Conservation (phyloP, 2,113 vertebrate genomes). For the Tor tambroides region DNA sequence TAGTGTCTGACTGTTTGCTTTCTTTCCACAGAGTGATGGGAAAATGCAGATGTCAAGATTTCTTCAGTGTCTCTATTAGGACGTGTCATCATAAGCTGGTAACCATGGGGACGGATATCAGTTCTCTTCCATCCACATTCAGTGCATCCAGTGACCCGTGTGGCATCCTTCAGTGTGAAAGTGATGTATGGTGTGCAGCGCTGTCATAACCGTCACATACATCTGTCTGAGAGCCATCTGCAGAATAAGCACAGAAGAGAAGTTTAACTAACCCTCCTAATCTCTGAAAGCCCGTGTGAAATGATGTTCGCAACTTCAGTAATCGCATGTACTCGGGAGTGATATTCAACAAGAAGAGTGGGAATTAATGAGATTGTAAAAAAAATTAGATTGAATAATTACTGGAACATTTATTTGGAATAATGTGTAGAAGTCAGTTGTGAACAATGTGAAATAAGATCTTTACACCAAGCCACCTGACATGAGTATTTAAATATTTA, state of each 20-base stretch:
- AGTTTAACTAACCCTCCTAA: background rate
- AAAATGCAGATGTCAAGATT: conserved; percentile 19
- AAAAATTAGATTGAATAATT: too few relatives aligned
- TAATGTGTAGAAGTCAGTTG: too few relatives aligned
- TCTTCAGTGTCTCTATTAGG: background rate
- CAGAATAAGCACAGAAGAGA: conserved; percentile 13
- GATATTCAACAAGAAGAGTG: background rate
- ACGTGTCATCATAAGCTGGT: background rate
- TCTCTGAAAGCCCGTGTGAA: background rate
- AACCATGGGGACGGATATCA: conserved; percentile 47
- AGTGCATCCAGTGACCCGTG: conserved; percentile 19
- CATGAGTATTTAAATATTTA: too few relatives aligned
- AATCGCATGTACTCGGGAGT: background rate
- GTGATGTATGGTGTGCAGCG: conserved; percentile 37
- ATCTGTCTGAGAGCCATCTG: conserved; percentile 43
- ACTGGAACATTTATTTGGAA: too few relatives aligned
- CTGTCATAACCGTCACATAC: conserved; percentile 26
- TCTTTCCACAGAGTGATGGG: background rate
- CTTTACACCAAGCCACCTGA: background rate
- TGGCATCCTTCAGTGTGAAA: background rate
- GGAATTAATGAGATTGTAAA: background rate
- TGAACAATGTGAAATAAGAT: background rate
- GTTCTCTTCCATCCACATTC: too few relatives aligned
- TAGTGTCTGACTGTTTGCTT: background rate
- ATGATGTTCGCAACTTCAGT: background rate